Conservation (phyloP, 2,113 vertebrate species). For the Recurvirostra avosetta region DNA sequence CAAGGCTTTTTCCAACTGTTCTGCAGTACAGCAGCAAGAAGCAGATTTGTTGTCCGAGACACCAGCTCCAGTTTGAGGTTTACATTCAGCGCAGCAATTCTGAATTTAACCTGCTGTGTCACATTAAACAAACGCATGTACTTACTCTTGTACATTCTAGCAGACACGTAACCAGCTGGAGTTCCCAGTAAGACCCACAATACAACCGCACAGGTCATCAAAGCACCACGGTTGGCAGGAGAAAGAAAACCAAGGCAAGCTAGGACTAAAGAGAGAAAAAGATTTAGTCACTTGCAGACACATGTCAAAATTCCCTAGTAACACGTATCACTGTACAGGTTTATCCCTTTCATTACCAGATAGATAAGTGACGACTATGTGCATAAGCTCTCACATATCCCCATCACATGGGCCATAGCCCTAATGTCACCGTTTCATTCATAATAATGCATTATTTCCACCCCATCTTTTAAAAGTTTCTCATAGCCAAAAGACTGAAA, state of each 20-base stretch:
- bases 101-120: not conserved
- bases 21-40: not conserved
- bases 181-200: constrained; percentile 85
- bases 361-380: not conserved
- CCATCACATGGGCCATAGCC: not conserved
- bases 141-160: constrained; percentile 88
- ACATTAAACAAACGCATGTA: not conserved
- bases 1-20: not conserved
- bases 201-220: constrained; percentile 88
- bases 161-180: constrained; percentile 84
- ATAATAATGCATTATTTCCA: not conserved
- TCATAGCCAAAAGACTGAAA: not conserved
- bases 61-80: not conserved
- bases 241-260: constrained; percentile 89
- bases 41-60: not conserved
- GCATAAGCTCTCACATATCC: not conserved
- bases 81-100: not conserved
- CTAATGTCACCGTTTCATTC: not conserved
- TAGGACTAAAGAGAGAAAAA: constrained; percentile 63
- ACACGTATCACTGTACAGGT: not conserved
- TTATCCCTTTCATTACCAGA: not conserved
- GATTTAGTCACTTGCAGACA: not conserved
- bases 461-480: not conserved
- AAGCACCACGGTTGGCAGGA: constrained; percentile 81
- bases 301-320: not conserved